Evolutionary conservation across 2,113 vertebrate species (phyloP).

Genomic region (Patagioenas fasciata): DNA sequence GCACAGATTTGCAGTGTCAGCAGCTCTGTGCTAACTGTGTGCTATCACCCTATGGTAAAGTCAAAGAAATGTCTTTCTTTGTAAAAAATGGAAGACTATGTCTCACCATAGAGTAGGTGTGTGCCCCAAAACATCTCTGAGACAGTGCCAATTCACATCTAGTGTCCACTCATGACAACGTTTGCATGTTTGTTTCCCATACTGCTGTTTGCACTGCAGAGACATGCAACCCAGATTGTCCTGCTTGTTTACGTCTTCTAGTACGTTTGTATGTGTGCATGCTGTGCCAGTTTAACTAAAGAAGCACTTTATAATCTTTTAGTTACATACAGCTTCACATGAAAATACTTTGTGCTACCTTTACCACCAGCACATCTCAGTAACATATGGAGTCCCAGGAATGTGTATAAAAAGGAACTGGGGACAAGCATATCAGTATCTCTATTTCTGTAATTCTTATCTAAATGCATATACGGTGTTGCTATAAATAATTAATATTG

Average conservation of each 20-base stretch:
- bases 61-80: background rate
- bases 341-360: background rate
- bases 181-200: background rate
- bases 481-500: background rate
- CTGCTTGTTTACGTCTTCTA: background rate
- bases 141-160: background rate
- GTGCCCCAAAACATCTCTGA: background rate
- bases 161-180: accelerated
- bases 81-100: background rate
- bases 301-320: background rate
- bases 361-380: background rate
- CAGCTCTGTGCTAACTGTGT: background rate
- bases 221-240: background rate
- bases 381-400: background rate
- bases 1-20: accelerated
- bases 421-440: background rate
- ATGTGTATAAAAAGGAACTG: background rate
- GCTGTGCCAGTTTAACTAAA: background rate
- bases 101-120: background rate
- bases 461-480: background rate
- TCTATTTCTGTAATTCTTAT: background rate
- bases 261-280: background rate
- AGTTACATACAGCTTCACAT: background rate
- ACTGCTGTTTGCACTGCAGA: background rate
- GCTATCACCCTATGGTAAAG: background rate